Conservation (phyloP, 2,888 invertebrate species). For the Leptogaster cylindrica region DNA sequence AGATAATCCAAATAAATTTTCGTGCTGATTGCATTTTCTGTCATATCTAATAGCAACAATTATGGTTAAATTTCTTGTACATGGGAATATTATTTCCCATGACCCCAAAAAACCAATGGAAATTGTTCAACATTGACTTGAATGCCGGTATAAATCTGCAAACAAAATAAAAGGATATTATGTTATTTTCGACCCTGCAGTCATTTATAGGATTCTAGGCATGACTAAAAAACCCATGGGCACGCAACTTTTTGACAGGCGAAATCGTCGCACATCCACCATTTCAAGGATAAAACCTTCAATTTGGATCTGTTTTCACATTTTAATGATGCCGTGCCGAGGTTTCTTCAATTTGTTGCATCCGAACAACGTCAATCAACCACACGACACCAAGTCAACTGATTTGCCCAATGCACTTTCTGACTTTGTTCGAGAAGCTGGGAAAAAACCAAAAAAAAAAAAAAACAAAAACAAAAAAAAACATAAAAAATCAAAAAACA, state of each 20-base stretch:
- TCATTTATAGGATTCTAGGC: constrained; percentile 18
- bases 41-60: constrained; percentile 33
- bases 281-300: not conserved
- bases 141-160: not conserved
- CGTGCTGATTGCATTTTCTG: constrained; percentile 5
- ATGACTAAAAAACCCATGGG: constrained; percentile 39
- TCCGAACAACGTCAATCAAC: constrained; percentile 32
- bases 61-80: not conserved
- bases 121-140: too few species aligned
- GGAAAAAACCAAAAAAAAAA: not conserved
- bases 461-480: not conserved
- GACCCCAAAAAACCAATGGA: not conserved
- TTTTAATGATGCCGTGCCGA: constrained; percentile 32
- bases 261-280: constrained; percentile 20
- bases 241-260: constrained; percentile 41
- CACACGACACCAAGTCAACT: constrained; percentile 33
- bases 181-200: not conserved
- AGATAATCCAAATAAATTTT: constrained; percentile 19
- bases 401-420: constrained; percentile 26
- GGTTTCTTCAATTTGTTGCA: constrained; percentile 18
- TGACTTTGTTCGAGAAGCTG: not conserved
- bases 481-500: too few species aligned
- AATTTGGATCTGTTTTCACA: constrained; percentile 22
- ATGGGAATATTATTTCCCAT: constrained; percentile 7
- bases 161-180: constrained; percentile 1